Evolutionary conservation across 2,113 vertebrate species (phyloP).

Genomic region (Pelvicachromis taeniatus): DNA sequence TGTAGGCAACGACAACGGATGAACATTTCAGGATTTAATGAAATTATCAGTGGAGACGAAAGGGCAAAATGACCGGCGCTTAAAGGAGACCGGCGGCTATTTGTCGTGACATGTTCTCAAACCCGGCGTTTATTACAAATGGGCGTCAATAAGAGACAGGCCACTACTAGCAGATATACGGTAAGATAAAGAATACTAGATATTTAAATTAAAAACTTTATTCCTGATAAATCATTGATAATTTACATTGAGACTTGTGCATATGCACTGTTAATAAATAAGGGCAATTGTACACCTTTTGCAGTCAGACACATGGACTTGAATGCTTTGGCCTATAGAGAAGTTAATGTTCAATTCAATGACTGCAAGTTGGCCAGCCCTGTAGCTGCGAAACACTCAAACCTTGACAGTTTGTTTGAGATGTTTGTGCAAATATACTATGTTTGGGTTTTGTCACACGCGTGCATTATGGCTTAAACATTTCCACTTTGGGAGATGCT

Average conservation of each 20-base stretch:
- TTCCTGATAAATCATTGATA: neutral
- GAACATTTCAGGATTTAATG: too few relatives aligned
- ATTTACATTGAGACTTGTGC: neutral
- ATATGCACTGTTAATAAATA: neutral
- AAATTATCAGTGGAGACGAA: too few relatives aligned
- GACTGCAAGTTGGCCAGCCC: neutral
- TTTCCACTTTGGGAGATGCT: neutral
- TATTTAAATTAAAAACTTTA: neutral
- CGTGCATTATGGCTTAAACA: neutral
- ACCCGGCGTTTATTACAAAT: too few relatives aligned
- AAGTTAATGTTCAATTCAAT: neutral
- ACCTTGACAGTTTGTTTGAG: neutral
- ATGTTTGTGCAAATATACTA: neutral
- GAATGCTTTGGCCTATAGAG: neutral
- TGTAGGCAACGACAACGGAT: too few relatives aligned
- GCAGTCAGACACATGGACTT: neutral
- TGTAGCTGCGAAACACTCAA: neutral
- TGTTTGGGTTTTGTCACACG: neutral
- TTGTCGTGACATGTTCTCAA: too few relatives aligned
- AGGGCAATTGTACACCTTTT: neutral
- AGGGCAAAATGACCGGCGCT: too few relatives aligned
- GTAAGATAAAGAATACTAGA: rapidly evolving
- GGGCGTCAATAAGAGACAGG: too few relatives aligned
- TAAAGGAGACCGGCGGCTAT: too few relatives aligned
- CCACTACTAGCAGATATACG: too few relatives aligned